phyloP scores from a whole-genome alignment of 2,888 invertebrate genomes.

The Trachelus troglodyta region DNA sequence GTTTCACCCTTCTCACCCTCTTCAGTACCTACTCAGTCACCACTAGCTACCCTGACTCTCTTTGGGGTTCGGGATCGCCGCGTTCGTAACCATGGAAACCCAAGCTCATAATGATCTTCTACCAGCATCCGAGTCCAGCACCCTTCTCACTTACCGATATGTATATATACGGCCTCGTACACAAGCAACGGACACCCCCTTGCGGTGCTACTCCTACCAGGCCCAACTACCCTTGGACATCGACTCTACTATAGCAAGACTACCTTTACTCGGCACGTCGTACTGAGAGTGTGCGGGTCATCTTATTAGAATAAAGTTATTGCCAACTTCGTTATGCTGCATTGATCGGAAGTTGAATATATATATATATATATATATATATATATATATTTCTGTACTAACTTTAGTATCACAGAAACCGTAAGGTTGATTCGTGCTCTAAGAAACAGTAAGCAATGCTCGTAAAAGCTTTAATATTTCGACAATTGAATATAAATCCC shows the following conservation, averaged over 20 bases:
- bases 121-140: conserved; percentile 52
- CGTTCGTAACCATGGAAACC: conserved; percentile 63
- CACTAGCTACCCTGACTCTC: conserved; percentile 9
- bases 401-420: background rate
- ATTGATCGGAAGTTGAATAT: conserved; percentile 28
- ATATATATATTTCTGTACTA: background rate
- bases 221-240: conserved; percentile 2
- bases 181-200: conserved; percentile 1
- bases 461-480: background rate
- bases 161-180: conserved; percentile 11
- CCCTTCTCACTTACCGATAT: conserved; percentile 60
- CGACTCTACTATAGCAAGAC: conserved; percentile 10
- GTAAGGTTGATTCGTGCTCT: background rate
- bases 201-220: background rate
- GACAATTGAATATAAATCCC: background rate
- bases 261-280: conserved; percentile 33
- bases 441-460: background rate
- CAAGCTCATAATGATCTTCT: conserved; percentile 64
- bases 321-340: conserved; percentile 52
- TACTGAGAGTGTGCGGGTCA: conserved; percentile 38
- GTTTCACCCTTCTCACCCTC: conserved; percentile 6
- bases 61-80: conserved; percentile 23
- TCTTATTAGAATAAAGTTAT: conserved; percentile 61
- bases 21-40: conserved; percentile 13
- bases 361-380: background rate